Percentiles rank a stretch among this genome's conserved stretches.
phyloP scores from a whole-genome alignment of 2,797 vertebrate genomes.

The Hydrolagus colliei region DNA sequence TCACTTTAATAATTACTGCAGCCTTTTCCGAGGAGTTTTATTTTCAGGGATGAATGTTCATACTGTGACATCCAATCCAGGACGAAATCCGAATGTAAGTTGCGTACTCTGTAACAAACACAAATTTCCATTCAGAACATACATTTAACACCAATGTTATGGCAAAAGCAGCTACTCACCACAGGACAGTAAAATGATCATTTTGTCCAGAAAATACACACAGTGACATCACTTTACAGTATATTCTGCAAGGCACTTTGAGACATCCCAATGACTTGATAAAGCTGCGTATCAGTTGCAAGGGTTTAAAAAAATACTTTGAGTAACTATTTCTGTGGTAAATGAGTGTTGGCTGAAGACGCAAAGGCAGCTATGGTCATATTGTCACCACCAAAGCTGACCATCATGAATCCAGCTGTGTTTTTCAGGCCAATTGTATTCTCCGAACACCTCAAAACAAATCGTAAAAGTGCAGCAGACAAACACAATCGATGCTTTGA shows the following conservation, averaged over 20 bases:
- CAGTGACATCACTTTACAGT: too few relatives aligned
- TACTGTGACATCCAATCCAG: not conserved
- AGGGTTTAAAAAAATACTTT: too few relatives aligned
- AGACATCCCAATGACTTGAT: too few relatives aligned
- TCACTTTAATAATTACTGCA: not conserved
- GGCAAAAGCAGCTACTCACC: not conserved
- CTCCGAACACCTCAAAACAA: too few relatives aligned
- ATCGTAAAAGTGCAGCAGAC: not conserved
- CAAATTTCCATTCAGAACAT: conserved; percentile 5
- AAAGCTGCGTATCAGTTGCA: too few relatives aligned
- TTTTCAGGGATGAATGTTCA: not conserved
- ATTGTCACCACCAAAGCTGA: not conserved
- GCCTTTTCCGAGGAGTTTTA: not conserved
- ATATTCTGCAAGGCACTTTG: too few relatives aligned
- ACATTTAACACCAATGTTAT: not conserved
- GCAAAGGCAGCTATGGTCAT: not conserved
- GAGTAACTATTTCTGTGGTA: too few relatives aligned
- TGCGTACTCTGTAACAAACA: not conserved
- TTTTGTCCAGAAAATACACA: too few relatives aligned
- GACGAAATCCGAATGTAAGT: not conserved
- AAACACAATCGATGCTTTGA: not conserved
- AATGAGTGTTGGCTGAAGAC: not conserved
- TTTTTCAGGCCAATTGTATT: not conserved
- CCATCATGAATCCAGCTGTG: not conserved
- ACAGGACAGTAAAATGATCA: not conserved